Base-by-base conservation (phyloP, 2,888 invertebrate species). In the Amphipoea lucens region DNA sequence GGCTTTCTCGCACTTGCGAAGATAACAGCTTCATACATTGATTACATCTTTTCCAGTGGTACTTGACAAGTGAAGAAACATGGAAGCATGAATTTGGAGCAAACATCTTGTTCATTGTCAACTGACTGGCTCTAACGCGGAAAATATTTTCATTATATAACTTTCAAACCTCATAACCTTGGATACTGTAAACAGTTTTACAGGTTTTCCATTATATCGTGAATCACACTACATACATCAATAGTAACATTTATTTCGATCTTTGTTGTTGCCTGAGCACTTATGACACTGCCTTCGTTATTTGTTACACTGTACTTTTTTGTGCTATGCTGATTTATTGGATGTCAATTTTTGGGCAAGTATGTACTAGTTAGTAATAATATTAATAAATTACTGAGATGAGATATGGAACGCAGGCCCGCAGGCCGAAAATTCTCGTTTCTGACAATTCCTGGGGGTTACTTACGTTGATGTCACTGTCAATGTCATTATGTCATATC, bases 11-110 rank as follows among this genome's bases (percentile, higher is more conserved):
- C 23, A 90, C 88, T 90, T 94, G 94, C 23, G 95, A 94, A 29
- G 96, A 95, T 79, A 95, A 85, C 73, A 93, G 91, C 81, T 93
- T 95, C 85, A 94, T 90, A 89, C 94, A 95, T 84, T 93, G 93
- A 83, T 93, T 91, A 89, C 94, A 95, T 81, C 89, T 89, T 82
- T 92, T 94, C 93, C 94, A 93, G 78, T 94, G 92, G 84, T 92
- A 91, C 85, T 94, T 95, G 23, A 93, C 83, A 70, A 95, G 81
- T 51, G 92, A 92, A 74, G 92, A 91, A 76, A 94, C 81, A 86
- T 93, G 91, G 77, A 92, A 91, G 90, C 89, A 89, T 79, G 92
- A 93, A 82, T 89, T 94, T 45, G 92, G 91, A 77, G 90, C 88
- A 79, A 94, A 91, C 95, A 96, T 95, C 90, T 91, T 94, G 84